Evolutionary conservation across 2,888 invertebrate species (phyloP), one percentile per base, ranked within the genome.

Genomic region (Temnothorax unifasciatus): DNA sequence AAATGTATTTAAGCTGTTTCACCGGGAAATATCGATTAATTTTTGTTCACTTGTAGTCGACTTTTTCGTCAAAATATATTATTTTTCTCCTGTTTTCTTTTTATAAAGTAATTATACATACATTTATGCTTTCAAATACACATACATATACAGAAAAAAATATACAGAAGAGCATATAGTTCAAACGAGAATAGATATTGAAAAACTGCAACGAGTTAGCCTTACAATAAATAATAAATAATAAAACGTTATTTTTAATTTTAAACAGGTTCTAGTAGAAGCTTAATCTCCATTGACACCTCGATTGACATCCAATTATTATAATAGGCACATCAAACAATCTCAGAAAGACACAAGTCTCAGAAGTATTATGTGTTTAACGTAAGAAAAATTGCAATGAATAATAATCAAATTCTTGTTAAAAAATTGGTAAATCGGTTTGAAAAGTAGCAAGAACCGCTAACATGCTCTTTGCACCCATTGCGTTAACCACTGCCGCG

Each of bases 1-100:
- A 59, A 79, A 71, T 47, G 69, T 29, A 34, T 79, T 79, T 79
- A 71, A 79, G 57, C 47, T 38, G 73, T n/a, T 54, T 68, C 2
- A 71, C 13, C 44, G 71, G n/a, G 34, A 57, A 79, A 79, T 59
- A 34, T 47, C 29, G 3, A 68, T 34, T 34, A 63, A 50, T 64
- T 34, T 57, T 69, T 69, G 29, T 61, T n/a, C 29, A 18, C 50
- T 38, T 15, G 50, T n/a, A 29, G 15, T 18, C 38, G 52, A 29
- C 64, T 79, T 59, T 38, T 2, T 13, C 18, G 47, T 71, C 47
- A 38, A 38, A 59, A 71, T 41, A 6, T 50, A 25, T 79, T 38
- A 21, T 18, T 21, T 11, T 15, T 2, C 25, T 29, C 9, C 9
- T 44, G 6, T n/a, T 41, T n/a, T 13, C 5, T 13, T 52, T 9